Evolutionary conservation across 2,888 invertebrate genomes (phyloP).

Genomic region (Acanthosepion lycidas): DNA sequence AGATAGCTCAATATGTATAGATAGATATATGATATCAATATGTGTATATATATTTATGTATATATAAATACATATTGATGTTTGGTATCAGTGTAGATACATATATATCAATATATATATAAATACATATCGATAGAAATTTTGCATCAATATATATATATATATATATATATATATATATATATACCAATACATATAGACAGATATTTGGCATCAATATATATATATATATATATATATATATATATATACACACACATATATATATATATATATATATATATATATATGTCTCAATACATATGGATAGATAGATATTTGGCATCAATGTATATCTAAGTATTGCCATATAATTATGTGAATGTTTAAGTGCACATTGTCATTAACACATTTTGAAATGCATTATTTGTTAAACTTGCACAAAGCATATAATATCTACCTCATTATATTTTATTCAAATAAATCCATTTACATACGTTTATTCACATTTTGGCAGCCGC

Average conservation of each 20-base stretch:
- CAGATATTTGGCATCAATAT: background rate
- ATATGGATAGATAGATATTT: background rate
- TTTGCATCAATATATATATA: too few species aligned
- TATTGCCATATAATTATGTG: background rate
- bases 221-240: background rate
- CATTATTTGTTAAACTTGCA: conserved; percentile 21
- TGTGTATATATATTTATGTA: background rate
- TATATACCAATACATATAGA: too few species aligned
- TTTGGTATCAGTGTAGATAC: background rate
- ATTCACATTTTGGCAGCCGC: background rate
- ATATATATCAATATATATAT: too few species aligned
- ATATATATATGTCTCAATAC: background rate
- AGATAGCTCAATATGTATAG: too few species aligned
- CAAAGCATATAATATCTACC: conserved; percentile 21
- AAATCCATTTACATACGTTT: background rate
- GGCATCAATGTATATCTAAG: background rate
- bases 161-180: background rate
- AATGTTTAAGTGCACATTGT: conserved; percentile 1
- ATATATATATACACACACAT: conserved; percentile 4
- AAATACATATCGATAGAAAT: too few species aligned
- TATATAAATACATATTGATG: background rate
- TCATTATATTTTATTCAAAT: conserved; percentile 10
- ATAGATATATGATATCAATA: background rate
- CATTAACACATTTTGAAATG: conserved; percentile 8
- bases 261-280: background rate